Base-by-base conservation (phyloP, 2,888 invertebrate species). In the Caradrina kadenii region DNA sequence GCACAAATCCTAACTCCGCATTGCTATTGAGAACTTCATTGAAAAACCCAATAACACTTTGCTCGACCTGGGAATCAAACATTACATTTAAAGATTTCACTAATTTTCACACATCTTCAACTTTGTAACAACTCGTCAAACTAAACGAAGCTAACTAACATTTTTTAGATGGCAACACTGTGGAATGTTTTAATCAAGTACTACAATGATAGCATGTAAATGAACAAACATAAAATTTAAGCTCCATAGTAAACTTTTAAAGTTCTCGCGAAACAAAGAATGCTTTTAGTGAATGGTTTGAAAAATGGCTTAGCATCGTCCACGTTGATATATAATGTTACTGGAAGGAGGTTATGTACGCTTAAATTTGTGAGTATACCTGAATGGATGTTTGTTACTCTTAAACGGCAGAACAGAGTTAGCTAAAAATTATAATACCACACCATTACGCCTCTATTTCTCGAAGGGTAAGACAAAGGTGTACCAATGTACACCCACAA, bases 221-320 rank as follows among this genome's bases (percentile, higher is more conserved):
- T 80, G 80, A 79, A 72, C 60, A 63, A 72, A 81, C 82, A 81
- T 85, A 68, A 84, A 81, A 84, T 83, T 73, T 82, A 81, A 84
- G 80, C 79, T 79, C 80, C 35, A 59, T 64, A 73, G 71, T 78
- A 73, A 78, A 83, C 66, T 81, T 85, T 83, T 73, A 82, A 81
- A 83, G 80, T 77, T 76, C 69, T 65, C 79, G 72, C 69, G 73
- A 86, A 86, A 88, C 89, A 88, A 89, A 88, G 87, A 87, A 86
- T 79, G 84, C 84, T 84, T 85, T 87, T 81, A 89, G 82, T 76
- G 83, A 88, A 86, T 85, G 70, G 81, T 81, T 83, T 88, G 86
- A 88, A 88, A 88, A 89, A 87, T 87, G 83, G 85, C 83, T 84
- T 85, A 79, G 75, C 82, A 82, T 74, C 69, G 63, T 71, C 61